phyloP scores from a whole-genome alignment of 2,888 invertebrate species.

The Shargacucullia verbasci region DNA sequence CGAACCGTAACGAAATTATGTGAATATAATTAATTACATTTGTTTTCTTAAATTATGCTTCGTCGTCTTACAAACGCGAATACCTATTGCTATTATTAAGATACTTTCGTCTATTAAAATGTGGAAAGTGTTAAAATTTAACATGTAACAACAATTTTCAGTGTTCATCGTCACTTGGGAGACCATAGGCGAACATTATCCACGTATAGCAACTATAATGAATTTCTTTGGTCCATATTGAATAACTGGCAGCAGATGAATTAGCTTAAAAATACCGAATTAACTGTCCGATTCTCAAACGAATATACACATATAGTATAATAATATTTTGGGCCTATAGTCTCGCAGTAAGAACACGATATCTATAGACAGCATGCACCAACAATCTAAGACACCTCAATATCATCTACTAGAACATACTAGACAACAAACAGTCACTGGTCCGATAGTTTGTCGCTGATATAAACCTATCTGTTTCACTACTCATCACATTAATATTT shows the following conservation, averaged over 20 bases:
- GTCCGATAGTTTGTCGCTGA: constrained; percentile 80
- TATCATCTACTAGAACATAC: constrained; percentile 81
- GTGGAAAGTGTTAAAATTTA: constrained; percentile 80
- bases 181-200: constrained; percentile 58
- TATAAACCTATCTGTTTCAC: constrained; percentile 68
- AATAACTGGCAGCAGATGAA: constrained; percentile 56
- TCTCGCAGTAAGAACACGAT: constrained; percentile 64
- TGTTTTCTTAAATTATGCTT: constrained; percentile 52
- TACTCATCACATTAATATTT: constrained; percentile 85
- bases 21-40: constrained; percentile 40
- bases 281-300: constrained; percentile 33
- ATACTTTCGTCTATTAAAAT: constrained; percentile 64
- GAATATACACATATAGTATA: constrained; percentile 40
- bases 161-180: constrained; percentile 62
- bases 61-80: constrained; percentile 55
- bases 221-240: constrained; percentile 75
- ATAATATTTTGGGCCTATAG: constrained; percentile 53
- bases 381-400: constrained; percentile 86
- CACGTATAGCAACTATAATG: constrained; percentile 55
- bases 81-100: constrained; percentile 63
- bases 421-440: constrained; percentile 83
- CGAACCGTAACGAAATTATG: constrained; percentile 34
- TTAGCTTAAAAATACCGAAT: constrained; percentile 39
- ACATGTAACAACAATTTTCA: constrained; percentile 81
- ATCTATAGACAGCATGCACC: constrained; percentile 79